phyloP scores from a whole-genome alignment of 2,797 vertebrate genomes.

The Chromobotia macracanthus region DNA sequence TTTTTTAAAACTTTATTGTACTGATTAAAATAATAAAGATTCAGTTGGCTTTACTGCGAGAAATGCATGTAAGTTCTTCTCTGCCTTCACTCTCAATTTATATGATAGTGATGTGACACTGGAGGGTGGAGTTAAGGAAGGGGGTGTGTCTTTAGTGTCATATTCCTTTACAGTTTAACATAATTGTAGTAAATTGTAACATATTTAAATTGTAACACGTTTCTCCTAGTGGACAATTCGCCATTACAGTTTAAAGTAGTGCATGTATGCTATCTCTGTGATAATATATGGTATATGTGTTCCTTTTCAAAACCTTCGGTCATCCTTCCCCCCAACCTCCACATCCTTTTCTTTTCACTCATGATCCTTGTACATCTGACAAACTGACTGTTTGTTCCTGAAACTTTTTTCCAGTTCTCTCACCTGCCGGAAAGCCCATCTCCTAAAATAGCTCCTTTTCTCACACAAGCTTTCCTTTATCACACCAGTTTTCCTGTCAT shows the following conservation, averaged over 20 bases:
- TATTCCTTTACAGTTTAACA: not conserved
- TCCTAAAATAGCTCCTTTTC: conserved; percentile 73
- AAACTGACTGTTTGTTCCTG: conserved; percentile 74
- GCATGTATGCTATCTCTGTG: not conserved
- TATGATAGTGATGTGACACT: not conserved
- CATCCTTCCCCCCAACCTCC: not conserved
- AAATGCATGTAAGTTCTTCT: not conserved
- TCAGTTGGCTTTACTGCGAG: not conserved
- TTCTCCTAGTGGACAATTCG: not conserved
- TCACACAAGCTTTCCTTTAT: conserved; percentile 72
- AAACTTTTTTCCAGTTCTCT: conserved; percentile 76
- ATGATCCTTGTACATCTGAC: conserved; percentile 60
- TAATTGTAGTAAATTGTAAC: not conserved
- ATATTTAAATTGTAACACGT: no score
- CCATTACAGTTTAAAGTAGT: not conserved
- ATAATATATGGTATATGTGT: not conserved
- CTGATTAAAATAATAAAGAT: not conserved
- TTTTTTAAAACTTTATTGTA: conserved; percentile 25
- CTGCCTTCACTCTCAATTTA: conserved; percentile 19
- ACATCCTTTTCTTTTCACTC: conserved; percentile 54
- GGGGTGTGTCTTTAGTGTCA: not conserved
- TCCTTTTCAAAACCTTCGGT: not conserved
- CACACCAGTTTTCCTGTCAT: conserved; percentile 70
- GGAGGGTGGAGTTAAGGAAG: not conserved
- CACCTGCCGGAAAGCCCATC: conserved; percentile 80